These are phyloP conservation scores for Megalopta genalis DNA, from an alignment of 1,140 invertebrate species.

Conservation along the genomic window DNA sequence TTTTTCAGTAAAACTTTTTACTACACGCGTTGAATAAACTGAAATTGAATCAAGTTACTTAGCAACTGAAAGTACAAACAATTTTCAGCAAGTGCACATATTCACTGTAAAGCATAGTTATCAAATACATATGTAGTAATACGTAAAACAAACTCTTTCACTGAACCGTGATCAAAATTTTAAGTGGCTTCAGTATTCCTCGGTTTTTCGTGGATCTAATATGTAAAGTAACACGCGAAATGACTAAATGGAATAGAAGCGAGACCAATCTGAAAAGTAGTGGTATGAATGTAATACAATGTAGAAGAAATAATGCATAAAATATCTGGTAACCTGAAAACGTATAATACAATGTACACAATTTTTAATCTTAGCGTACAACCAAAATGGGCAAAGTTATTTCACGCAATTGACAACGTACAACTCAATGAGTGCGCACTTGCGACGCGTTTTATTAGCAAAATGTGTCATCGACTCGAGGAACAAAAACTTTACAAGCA, in stretches of 20 bases:
- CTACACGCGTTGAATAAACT: neutral
- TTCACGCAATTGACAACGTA: conserved; percentile 73
- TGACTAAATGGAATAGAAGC: conserved; percentile 68
- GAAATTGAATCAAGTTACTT: neutral
- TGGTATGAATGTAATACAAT: conserved; percentile 59
- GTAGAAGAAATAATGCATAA: no score
- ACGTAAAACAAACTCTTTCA: neutral
- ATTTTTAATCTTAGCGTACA: conserved; percentile 65
- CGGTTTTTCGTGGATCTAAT: neutral
- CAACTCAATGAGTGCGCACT: conserved; percentile 73
- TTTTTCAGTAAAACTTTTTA: neutral
- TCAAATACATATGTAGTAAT: neutral
- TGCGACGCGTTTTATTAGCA: conserved; percentile 72
- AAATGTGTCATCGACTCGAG: conserved; percentile 73
- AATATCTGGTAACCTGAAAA: neutral
- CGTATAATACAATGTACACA: conserved; percentile 8
- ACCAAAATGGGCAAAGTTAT: conserved; percentile 74
- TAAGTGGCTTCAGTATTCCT: neutral
- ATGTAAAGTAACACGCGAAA: conserved; percentile 40
- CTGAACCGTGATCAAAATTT: conserved; percentile 9
- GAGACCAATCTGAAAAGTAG: conserved; percentile 72
- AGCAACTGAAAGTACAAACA: neutral
- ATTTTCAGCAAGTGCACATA: neutral
- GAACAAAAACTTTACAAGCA: conserved; percentile 67
- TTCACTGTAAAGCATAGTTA: neutral